A percentile compares a stretch with the other conserved stretches of the same genome.
These are phyloP conservation scores for Athalia cordata DNA, from an alignment of 2,888 invertebrate genomes.

Conservation along the genomic window DNA sequence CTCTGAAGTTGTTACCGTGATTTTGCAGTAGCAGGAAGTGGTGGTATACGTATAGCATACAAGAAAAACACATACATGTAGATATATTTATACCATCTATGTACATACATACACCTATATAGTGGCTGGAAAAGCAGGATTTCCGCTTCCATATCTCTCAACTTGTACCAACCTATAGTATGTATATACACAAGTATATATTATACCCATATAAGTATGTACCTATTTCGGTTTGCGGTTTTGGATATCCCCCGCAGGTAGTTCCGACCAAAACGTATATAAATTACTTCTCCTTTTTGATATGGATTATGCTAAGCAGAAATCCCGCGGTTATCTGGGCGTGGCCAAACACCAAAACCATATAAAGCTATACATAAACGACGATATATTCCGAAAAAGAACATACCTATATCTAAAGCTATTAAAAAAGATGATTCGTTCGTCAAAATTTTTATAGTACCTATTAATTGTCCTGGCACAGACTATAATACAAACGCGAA, in stretches of 20 bases:
- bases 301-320: constrained; percentile 31
- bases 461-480: no score
- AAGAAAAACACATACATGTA: no score
- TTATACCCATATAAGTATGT: background rate
- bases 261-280: constrained; percentile 16
- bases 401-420: no score
- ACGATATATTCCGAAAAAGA: background rate
- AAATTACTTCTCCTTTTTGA: constrained; percentile 13
- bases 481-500: no score
- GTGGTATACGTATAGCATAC: no score
- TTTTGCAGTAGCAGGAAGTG: no score
- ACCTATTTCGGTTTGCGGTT: constrained; percentile 12
- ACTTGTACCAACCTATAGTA: background rate
- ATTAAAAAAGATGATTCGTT: no score
- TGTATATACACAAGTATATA: background rate
- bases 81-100: background rate
- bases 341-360: no score
- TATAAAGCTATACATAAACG: background rate
- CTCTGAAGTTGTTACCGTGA: no score
- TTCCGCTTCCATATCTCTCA: constrained; percentile 16
- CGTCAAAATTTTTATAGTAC: no score
- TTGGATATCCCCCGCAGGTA: constrained; percentile 12
- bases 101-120: constrained; percentile 13
- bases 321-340: background rate
- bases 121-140: constrained; percentile 24